These are phyloP conservation scores for Daboia siamensis DNA, from an alignment of 2,113 vertebrate species.

Conservation along the genomic window DNA sequence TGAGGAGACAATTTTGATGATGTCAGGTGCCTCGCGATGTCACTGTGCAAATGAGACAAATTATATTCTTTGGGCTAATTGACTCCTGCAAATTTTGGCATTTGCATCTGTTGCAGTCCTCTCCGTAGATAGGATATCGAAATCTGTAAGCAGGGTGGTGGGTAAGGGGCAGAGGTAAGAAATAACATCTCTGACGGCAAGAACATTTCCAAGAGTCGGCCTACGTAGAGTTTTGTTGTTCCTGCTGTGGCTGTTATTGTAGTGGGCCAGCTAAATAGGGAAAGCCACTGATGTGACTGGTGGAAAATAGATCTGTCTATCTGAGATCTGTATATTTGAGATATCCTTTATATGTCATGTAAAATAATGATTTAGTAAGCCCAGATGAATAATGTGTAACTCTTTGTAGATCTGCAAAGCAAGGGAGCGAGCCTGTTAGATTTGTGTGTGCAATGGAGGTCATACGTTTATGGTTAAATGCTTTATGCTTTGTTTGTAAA, in stretches of 20 bases:
- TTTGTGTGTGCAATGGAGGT: no score
- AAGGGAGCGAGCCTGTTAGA: no score
- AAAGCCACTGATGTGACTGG: neutral
- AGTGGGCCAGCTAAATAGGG: neutral
- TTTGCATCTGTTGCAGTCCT: neutral
- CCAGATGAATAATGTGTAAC: no score
- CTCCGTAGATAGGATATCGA: neutral
- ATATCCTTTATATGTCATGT: no score
- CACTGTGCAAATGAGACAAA: neutral
- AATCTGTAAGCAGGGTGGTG: neutral
- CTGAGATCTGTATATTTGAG: no score
- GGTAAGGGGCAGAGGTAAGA: constrained; percentile 19
- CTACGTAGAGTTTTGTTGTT: constrained; percentile 29
- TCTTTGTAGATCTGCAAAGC: no score
- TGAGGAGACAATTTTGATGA: neutral
- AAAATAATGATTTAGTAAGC: no score
- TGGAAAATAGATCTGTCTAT: no score
- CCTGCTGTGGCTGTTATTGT: neutral
- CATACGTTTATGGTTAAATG: no score
- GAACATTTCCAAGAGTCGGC: constrained; percentile 16
- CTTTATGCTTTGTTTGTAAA: no score
- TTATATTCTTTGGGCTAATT: neutral
- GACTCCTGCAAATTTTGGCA: neutral
- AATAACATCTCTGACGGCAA: constrained; percentile 9
- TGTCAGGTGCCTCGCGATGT: neutral